Conservation (phyloP, 2,797 vertebrate genomes). For the Hypotaenidia philippensis region DNA sequence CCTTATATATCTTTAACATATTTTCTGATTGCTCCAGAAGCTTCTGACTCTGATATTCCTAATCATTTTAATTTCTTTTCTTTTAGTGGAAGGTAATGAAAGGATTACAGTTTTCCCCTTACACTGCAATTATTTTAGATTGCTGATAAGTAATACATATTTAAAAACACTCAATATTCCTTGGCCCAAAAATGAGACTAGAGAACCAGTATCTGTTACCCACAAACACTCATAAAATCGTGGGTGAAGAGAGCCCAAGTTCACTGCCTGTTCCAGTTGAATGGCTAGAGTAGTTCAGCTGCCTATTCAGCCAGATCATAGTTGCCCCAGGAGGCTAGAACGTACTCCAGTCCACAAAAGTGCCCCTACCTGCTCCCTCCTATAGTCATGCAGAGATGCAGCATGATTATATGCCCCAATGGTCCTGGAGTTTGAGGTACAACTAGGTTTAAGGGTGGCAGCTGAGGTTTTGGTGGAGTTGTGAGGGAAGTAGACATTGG, state of each 20-base stretch:
- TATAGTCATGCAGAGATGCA: not conserved
- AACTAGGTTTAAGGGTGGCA: not conserved
- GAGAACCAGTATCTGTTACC: not conserved
- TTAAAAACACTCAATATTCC: not conserved
- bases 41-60: not conserved
- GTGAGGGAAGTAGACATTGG: not conserved
- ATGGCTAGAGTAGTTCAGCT: not conserved
- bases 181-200: not conserved
- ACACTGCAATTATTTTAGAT: not conserved
- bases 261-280: not conserved
- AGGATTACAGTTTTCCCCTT: not conserved
- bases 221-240: not conserved
- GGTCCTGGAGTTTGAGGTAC: not conserved
- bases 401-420: not conserved
- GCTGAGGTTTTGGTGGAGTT: fast-evolving
- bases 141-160: fast-evolving
- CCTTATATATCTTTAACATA: not conserved
- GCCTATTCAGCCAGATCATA: fast-evolving
- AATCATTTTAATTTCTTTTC: not conserved
- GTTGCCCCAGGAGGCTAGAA: not conserved
- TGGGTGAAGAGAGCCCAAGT: not conserved
- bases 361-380: not conserved
- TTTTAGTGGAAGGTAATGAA: not conserved
- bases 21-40: not conserved
- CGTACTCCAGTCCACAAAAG: fast-evolving